Percentiles rank a stretch among this genome's conserved stretches.
Conservation (phyloP, 2,888 invertebrate species). For the Phyllotreta cruciferae region DNA sequence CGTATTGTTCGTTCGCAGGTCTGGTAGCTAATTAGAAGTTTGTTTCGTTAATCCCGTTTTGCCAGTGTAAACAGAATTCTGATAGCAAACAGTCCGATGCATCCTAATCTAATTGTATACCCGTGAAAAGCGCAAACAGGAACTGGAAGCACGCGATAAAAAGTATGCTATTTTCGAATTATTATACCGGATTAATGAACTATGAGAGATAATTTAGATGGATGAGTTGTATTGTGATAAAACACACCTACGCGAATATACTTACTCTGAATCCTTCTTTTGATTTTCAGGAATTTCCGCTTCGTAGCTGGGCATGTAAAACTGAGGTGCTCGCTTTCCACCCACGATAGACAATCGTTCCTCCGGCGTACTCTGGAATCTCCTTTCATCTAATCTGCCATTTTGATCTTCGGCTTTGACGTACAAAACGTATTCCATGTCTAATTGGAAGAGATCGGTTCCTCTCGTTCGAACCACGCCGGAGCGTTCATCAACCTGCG, state of each 20-base stretch:
- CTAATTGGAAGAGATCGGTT: constrained; percentile 89
- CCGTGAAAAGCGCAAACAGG: too few species aligned
- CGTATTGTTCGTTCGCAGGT: constrained; percentile 21
- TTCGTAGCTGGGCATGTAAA: constrained; percentile 93
- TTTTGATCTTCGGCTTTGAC: constrained; percentile 97
- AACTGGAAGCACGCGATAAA: too few species aligned
- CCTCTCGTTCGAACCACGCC: constrained; percentile 92
- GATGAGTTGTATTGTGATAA: not conserved
- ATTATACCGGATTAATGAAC: too few species aligned
- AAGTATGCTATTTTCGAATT: too few species aligned
- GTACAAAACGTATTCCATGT: constrained; percentile 95
- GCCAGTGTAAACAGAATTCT: constrained; percentile 31
- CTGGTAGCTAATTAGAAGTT: constrained; percentile 37
- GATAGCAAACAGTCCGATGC: constrained; percentile 4
- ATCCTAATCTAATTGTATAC: constrained; percentile 6
- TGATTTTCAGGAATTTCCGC: constrained; percentile 97
- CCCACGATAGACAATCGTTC: constrained; percentile 93
- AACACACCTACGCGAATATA: constrained; percentile 42
- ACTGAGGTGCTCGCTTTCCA: constrained; percentile 97
- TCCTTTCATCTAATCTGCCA: constrained; percentile 87
- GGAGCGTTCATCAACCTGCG: constrained; percentile 63
- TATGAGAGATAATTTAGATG: not conserved
- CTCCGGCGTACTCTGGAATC: constrained; percentile 90
- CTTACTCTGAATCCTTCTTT: constrained; percentile 96
- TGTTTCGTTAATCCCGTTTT: constrained; percentile 26